These are phyloP conservation scores for Xiphorhynchus erythropygius DNA, from an alignment of 2,797 vertebrate species.

Conservation along the genomic window DNA sequence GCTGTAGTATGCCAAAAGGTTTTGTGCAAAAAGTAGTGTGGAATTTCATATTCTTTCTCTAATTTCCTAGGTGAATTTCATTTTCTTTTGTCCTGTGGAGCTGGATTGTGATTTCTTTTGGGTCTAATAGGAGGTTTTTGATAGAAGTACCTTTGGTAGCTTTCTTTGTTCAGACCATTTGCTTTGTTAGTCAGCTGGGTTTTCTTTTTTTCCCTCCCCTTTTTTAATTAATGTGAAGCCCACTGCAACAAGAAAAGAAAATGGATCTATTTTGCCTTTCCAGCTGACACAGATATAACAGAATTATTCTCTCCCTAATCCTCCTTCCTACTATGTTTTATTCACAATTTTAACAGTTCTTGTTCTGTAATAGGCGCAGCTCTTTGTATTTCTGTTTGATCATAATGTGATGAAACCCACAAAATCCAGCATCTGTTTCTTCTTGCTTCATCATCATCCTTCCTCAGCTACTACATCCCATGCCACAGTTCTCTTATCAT, in stretches of 20 bases:
- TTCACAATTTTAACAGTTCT: neutral
- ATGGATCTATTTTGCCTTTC: neutral
- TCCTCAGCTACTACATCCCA: neutral
- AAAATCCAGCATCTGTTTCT: neutral
- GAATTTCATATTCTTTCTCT: neutral
- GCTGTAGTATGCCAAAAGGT: neutral
- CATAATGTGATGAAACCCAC: neutral
- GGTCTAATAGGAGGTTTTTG: neutral
- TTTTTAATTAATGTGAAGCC: conserved; percentile 8
- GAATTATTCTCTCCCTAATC: neutral
- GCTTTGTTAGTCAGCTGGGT: neutral
- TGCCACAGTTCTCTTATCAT: neutral
- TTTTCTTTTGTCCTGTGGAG: neutral
- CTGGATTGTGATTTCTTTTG: neutral
- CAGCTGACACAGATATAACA: neutral
- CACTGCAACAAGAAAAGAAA: neutral
- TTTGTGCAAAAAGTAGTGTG: neutral
- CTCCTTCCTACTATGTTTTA: neutral
- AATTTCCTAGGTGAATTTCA: neutral
- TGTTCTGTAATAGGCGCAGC: neutral
- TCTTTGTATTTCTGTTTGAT: neutral
- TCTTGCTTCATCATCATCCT: neutral
- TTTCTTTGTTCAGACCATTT: neutral
- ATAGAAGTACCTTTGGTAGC: neutral
- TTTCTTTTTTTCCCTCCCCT: neutral